phyloP scores from a whole-genome alignment of 2,888 invertebrate genomes.

The Cataglyphis livida region DNA sequence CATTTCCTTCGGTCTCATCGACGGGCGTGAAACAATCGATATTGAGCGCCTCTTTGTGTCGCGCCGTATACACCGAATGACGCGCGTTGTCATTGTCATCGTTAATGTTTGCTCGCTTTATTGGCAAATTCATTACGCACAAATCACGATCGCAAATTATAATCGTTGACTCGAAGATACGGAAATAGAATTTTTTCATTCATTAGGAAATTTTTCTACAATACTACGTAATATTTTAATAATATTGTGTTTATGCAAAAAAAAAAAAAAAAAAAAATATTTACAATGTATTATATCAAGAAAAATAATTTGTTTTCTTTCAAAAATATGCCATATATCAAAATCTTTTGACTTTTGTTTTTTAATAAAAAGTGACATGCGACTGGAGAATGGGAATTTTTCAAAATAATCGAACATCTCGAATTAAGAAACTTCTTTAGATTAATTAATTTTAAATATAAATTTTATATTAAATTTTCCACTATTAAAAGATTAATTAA shows the following conservation, averaged over 20 bases:
- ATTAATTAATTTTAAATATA: conserved; percentile 2
- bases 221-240: not conserved
- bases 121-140: conserved; percentile 9
- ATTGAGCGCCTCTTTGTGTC: not conserved
- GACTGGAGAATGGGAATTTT: not conserved
- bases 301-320: not conserved
- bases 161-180: not conserved
- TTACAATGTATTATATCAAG: too few relatives aligned
- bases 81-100: conserved; percentile 11
- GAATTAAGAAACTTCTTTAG: not conserved
- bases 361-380: too few relatives aligned
- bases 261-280: not conserved
- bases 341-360: too few relatives aligned
- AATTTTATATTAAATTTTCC: not conserved
- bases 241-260: not conserved
- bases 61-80: not conserved
- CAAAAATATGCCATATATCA: not conserved
- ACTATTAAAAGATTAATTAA: not conserved
- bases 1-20: not conserved
- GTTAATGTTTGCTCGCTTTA: not conserved
- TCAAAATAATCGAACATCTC: not conserved
- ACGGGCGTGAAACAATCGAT: conserved; percentile 13
- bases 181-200: not conserved
- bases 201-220: not conserved
- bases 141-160: not conserved